Evolutionary conservation across 2,797 vertebrate genomes (phyloP).

Genomic region (Danio kyathit): DNA sequence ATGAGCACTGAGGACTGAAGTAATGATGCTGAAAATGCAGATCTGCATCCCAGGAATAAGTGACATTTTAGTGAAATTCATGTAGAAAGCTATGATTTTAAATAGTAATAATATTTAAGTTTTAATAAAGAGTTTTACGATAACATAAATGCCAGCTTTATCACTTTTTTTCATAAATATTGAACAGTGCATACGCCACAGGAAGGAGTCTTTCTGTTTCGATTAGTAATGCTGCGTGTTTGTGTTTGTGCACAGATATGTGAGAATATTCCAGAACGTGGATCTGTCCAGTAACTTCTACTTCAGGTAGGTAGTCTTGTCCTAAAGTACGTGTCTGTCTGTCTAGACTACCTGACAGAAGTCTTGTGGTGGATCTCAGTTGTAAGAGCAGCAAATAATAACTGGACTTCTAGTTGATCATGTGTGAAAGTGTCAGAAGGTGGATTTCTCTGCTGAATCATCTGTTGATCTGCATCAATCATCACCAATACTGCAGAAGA

Average conservation of each 20-base stretch:
- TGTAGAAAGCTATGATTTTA: not conserved
- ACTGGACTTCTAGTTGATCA: no score
- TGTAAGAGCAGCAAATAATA: no score
- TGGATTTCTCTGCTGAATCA: no score
- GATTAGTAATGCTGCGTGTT: not conserved
- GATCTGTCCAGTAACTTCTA: constrained; percentile 99
- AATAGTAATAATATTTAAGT: not conserved
- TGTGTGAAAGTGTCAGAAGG: no score
- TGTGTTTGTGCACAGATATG: constrained; percentile 82
- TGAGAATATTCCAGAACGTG: constrained; percentile 97
- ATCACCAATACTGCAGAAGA: no score
- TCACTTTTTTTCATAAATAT: no score
- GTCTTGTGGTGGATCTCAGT: no score
- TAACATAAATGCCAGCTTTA: not conserved
- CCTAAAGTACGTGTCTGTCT: not conserved
- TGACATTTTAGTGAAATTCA: not conserved
- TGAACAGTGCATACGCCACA: no score
- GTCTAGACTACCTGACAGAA: no score
- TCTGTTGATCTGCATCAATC: no score
- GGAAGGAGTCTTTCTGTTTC: not conserved
- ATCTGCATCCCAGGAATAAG: not conserved
- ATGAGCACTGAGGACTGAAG: not conserved
- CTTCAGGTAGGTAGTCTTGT: constrained; percentile 85
- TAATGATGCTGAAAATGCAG: no score
- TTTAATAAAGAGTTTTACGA: no score